A percentile compares a stretch with the other conserved stretches of the same genome.
Conservation (phyloP, 1,140 invertebrate genomes). For the Rhopalosiphum padi region DNA sequence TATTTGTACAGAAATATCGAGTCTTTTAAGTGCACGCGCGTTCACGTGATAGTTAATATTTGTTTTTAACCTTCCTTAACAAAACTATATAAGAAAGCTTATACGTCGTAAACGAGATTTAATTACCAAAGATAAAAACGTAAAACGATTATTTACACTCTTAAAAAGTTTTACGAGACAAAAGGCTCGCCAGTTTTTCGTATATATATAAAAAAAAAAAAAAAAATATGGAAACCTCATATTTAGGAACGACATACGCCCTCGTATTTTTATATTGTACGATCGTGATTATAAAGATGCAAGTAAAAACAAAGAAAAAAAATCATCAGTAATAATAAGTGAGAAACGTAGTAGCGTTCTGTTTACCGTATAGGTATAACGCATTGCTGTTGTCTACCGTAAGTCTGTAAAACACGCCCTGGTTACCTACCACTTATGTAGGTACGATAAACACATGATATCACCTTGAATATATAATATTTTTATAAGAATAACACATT, state of each 20-base stretch:
- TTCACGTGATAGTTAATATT: not conserved
- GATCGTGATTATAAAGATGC: not conserved
- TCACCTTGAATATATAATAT: not conserved
- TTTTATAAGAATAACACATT: not conserved
- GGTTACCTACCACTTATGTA: not conserved
- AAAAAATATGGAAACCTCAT: not conserved
- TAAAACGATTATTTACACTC: not conserved
- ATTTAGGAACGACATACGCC: not conserved
- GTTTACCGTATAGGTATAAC: not conserved
- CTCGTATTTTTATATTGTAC: not conserved
- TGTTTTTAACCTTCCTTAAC: not conserved
- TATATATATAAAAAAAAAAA: no score
- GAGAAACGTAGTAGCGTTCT: not conserved
- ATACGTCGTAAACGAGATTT: not conserved
- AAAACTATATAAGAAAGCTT: not conserved
- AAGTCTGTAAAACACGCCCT: not conserved
- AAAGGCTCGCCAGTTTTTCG: not conserved
- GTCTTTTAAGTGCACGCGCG: not conserved
- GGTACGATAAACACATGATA: not conserved
- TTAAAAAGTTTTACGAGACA: not conserved
- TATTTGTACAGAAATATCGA: not conserved
- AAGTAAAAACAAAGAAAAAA: no score
- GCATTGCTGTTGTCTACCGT: not conserved
- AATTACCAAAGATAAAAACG: not conserved
- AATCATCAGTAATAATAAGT: not conserved